phyloP scores from a whole-genome alignment of 2,113 vertebrate genomes.

The Picathartes gymnocephalus region DNA sequence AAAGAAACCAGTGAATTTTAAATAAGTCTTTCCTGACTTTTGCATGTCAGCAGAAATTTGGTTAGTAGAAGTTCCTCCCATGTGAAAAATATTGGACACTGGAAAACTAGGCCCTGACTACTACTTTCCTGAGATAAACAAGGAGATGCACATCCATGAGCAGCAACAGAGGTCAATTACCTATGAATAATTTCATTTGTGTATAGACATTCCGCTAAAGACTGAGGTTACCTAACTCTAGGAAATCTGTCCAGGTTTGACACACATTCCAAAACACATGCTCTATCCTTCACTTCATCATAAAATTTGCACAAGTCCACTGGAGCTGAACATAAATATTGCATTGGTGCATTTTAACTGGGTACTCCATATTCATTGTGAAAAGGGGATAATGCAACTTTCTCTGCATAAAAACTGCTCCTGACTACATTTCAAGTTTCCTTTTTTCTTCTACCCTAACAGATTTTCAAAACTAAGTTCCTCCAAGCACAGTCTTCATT shows the following conservation, averaged over 20 bases:
- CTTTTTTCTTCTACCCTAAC: neutral
- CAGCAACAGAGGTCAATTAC: neutral
- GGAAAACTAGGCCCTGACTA: neutral
- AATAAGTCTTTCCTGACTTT: neutral
- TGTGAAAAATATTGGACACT: neutral
- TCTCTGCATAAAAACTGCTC: neutral
- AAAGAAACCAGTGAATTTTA: neutral
- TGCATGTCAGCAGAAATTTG: neutral
- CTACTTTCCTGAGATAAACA: neutral
- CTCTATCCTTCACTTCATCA: neutral
- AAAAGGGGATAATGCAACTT: constrained; percentile 4
- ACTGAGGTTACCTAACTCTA: neutral
- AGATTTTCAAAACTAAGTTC: neutral
- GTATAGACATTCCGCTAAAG: neutral
- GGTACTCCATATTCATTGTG: neutral
- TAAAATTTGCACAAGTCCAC: constrained; percentile 34
- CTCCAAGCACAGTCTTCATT: neutral
- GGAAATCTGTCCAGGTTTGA: neutral
- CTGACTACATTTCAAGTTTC: neutral
- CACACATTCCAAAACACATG: neutral
- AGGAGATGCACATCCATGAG: neutral
- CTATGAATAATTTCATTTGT: neutral
- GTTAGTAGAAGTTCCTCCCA: neutral
- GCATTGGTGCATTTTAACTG: neutral
- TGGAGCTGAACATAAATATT: constrained; percentile 44